Evolutionary conservation across 2,888 invertebrate species (phyloP), one percentile per base, ranked within the genome.

Genomic region (Coelogynopora nodosa): DNA sequence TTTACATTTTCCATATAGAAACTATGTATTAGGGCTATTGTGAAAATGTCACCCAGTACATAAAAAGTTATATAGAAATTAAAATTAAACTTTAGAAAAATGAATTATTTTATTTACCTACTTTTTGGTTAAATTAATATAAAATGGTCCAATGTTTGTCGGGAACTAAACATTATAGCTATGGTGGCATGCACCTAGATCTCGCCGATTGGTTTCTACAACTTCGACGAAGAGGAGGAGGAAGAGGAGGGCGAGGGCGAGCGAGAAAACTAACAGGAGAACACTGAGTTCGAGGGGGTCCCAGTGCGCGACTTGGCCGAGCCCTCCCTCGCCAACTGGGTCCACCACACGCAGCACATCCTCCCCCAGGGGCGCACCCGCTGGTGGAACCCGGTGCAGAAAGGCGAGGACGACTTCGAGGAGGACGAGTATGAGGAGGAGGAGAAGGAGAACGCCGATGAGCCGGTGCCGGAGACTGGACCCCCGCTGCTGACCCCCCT

Each of bases 291-390:
- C 90, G 94, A 94, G 87, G 94, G 94, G 0, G 93, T 94, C 85
- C 92, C 94, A 0, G 89, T 94, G 26, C 93, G 93, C 88, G 94
- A 95, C 87, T 92, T 96, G 2, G 90, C 94, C 26, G 94, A 95
- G 89, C 91, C 95, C 89, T 93, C 94, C 0, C 91, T 95, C 89
- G 93, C 94, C 0, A 94, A 94, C 90, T 96, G 96, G 96, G 95
- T 95, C 82, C 96, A 96, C 90, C 94, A 95, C 88, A 93, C 94
- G 10, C 93, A 93, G 0, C 93, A 94, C 90, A 94, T 96, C 89
- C 93, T 96, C 26, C 89, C 89, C 2, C 95, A 88, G 86, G 88
- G 88, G 27, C 82, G 88, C 30, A 87, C 87, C 27, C n/a, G 18
- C 13, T 67, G 87, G 88, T 88, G 87, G 88, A 88, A 88, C 88